Percentiles rank a stretch among this genome's conserved stretches.
Conservation (phyloP, 2,888 invertebrate species). For the Drosophila kokeensis region DNA sequence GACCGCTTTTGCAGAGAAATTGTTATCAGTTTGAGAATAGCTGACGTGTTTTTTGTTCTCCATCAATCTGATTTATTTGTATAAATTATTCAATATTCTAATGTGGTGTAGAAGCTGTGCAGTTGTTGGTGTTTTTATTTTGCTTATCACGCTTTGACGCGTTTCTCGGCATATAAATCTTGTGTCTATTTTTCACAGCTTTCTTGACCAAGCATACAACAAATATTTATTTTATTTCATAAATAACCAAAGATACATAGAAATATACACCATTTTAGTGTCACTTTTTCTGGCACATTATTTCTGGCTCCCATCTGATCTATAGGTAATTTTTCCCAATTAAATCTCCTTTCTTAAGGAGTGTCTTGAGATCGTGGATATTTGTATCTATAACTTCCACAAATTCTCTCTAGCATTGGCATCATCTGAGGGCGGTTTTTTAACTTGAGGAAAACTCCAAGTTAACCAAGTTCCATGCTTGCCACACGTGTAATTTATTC, state of each 20-base stretch:
- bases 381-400: neutral
- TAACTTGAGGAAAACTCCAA: neutral
- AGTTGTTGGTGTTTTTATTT: neutral
- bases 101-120: neutral
- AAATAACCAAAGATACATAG: neutral
- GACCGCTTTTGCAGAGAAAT: neutral
- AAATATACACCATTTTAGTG: neutral
- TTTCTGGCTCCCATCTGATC: neutral
- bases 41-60: neutral
- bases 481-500: neutral
- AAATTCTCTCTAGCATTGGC: neutral
- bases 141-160: neutral
- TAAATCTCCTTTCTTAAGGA: neutral
- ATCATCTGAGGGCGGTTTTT: too few relatives aligned
- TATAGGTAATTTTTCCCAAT: neutral
- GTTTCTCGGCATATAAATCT: neutral
- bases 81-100: neutral
- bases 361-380: neutral
- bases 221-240: neutral
- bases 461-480: neutral
- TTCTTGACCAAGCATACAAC: neutral
- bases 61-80: neutral
- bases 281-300: neutral
- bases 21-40: neutral
- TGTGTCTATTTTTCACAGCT: neutral